Percentiles rank a stretch among this genome's conserved stretches.
Conservation (phyloP, 2,888 invertebrate genomes). For the Ceraclea dissimilis region DNA sequence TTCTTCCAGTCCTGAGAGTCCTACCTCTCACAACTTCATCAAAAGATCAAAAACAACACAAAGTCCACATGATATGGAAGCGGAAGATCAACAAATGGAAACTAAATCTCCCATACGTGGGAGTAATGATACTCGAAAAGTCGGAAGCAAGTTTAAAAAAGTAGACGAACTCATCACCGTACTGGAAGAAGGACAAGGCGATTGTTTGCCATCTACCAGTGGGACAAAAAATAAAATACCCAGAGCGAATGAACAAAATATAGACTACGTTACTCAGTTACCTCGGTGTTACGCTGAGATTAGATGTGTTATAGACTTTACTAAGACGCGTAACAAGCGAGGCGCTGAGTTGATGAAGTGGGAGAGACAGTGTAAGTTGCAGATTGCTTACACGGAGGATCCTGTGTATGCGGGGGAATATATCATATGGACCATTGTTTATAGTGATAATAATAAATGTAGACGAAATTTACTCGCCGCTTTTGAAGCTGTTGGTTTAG, state of each 20-base stretch:
- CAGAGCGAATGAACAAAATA: slow-evolving; percentile 37
- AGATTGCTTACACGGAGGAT: slow-evolving; percentile 53
- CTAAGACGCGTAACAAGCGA: slow-evolving; percentile 36
- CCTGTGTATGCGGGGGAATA: slow-evolving; percentile 47
- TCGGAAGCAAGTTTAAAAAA: neutral
- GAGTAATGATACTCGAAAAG: neutral
- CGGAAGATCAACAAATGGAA: neutral
- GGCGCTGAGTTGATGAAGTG: slow-evolving; percentile 46
- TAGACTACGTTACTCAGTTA: slow-evolving; percentile 33
- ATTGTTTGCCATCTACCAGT: slow-evolving; percentile 44
- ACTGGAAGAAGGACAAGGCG: slow-evolving; percentile 35
- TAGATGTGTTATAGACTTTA: slow-evolving; percentile 43
- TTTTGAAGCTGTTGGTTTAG: slow-evolving; percentile 34
- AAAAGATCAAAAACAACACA: slow-evolving; percentile 8
- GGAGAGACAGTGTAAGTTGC: slow-evolving; percentile 55
- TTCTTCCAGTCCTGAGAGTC: slow-evolving; percentile 22
- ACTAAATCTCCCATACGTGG: neutral
- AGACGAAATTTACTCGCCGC: slow-evolving; percentile 50
- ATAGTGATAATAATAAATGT: slow-evolving; percentile 54
- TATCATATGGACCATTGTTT: slow-evolving; percentile 53
- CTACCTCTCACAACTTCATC: neutral
- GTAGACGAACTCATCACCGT: slow-evolving; percentile 5
- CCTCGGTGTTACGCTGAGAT: slow-evolving; percentile 44
- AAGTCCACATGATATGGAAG: slow-evolving; percentile 2
- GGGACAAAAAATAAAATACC: slow-evolving; percentile 32